A percentile compares a stretch with the other conserved stretches of the same genome.
phyloP scores from a whole-genome alignment of 2,888 invertebrate species.

The Agrotis puta region DNA sequence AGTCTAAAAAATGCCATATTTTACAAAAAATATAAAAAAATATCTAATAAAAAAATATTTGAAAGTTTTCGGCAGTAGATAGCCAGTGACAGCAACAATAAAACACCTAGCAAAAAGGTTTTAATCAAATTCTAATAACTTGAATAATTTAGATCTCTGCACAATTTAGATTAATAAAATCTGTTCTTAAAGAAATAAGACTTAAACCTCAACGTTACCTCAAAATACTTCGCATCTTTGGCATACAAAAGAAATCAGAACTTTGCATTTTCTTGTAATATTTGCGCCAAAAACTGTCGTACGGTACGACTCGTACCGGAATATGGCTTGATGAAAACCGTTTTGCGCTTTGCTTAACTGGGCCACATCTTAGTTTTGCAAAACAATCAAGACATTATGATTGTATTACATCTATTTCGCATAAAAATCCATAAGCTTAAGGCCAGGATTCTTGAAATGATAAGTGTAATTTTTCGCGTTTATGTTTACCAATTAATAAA shows the following conservation, averaged over 20 bases:
- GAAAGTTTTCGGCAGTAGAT: background rate
- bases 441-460: too few relatives aligned
- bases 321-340: conserved; percentile 29
- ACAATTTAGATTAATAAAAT: conserved; percentile 17
- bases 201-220: conserved; percentile 1
- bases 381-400: conserved; percentile 33
- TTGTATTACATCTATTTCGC: conserved; percentile 15
- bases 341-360: conserved; percentile 38
- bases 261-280: conserved; percentile 32
- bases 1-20: too few relatives aligned
- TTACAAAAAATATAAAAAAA: background rate
- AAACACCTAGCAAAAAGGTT: background rate
- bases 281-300: conserved; percentile 32
- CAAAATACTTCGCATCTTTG: conserved; percentile 46
- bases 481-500: conserved; percentile 27
- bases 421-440: conserved; percentile 11
- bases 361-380: background rate
- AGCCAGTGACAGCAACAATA: background rate
- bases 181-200: conserved; percentile 43
- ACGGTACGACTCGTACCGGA: too few relatives aligned
- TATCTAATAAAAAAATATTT: background rate
- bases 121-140: background rate
- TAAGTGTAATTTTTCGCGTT: background rate
- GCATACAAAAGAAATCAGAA: conserved; percentile 57
- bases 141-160: too few relatives aligned